phyloP scores from a whole-genome alignment of 53 echinoderm and acorn worm genomes.

The Luidia sarsii region DNA sequence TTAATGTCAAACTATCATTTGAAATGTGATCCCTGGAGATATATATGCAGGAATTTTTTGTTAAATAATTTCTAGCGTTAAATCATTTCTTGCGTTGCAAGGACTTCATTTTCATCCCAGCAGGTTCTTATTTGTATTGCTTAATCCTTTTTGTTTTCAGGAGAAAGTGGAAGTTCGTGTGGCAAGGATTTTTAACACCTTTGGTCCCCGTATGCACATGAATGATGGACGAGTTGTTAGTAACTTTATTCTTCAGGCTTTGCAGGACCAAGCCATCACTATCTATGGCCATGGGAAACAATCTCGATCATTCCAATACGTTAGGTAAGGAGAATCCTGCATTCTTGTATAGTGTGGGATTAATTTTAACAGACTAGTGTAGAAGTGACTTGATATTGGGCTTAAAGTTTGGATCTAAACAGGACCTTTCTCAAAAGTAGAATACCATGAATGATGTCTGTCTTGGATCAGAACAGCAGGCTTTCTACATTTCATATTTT shows the following conservation, averaged over 20 bases:
- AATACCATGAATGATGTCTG: too few relatives aligned
- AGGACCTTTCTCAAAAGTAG: too few relatives aligned
- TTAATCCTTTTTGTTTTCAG: conserved; percentile 34
- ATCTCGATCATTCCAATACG: conserved; percentile 94
- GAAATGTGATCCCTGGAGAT: too few relatives aligned
- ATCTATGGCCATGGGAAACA: conserved; percentile 87
- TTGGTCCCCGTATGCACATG: conserved; percentile 99
- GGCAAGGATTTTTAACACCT: conserved; percentile 96
- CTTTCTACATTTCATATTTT: too few relatives aligned
- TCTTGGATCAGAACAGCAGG: too few relatives aligned
- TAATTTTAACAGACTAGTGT: neutral
- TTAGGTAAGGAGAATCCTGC: conserved; percentile 62
- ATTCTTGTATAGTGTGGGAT: neutral
- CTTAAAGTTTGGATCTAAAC: neutral
- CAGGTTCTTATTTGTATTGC: neutral
- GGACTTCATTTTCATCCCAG: too few relatives aligned
- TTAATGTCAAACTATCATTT: too few relatives aligned
- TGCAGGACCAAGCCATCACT: conserved; percentile 86
- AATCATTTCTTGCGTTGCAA: too few relatives aligned
- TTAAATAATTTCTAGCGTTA: too few relatives aligned
- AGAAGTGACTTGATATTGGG: neutral
- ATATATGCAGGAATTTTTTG: too few relatives aligned
- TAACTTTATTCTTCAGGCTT: conserved; percentile 89
- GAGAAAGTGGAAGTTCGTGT: conserved; percentile 96
- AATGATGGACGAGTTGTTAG: conserved; percentile 97